Conservation (phyloP, 2,888 invertebrate species). For the Anodontia alba region DNA sequence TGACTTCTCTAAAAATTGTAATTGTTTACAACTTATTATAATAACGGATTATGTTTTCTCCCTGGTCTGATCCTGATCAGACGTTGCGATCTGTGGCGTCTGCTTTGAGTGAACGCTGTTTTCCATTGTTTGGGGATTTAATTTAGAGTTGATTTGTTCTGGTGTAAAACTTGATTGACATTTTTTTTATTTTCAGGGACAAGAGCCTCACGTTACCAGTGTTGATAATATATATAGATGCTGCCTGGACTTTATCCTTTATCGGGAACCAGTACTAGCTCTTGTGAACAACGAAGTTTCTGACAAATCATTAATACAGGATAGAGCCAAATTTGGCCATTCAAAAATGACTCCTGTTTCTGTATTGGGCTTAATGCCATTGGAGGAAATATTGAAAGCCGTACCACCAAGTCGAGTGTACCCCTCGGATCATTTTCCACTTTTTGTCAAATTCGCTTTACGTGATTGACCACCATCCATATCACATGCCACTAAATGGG, state of each 20-base stretch:
- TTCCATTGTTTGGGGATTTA: no score
- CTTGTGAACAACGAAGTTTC: no score
- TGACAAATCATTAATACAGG: not conserved
- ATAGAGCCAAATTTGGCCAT: not conserved
- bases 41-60: no score
- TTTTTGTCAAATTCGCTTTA: not conserved
- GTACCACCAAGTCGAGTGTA: not conserved
- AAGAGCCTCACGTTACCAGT: not conserved
- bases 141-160: no score
- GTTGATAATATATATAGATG: not conserved
- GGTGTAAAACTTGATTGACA: no score
- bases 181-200: not conserved
- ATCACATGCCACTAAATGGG: no score
- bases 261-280: not conserved
- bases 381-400: not conserved
- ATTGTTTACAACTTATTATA: no score
- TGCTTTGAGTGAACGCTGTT: no score
- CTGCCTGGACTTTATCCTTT: conserved; percentile 6
- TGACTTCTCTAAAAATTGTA: no score
- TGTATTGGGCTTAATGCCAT: not conserved
- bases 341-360: not conserved
- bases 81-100: no score
- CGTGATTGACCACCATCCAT: not conserved
- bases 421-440: conserved; percentile 12
- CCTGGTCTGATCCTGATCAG: no score